Percentiles rank a stretch among this genome's conserved stretches.
Evolutionary conservation across 2,113 vertebrate species (phyloP).

Genomic region (Procavia capensis): DNA sequence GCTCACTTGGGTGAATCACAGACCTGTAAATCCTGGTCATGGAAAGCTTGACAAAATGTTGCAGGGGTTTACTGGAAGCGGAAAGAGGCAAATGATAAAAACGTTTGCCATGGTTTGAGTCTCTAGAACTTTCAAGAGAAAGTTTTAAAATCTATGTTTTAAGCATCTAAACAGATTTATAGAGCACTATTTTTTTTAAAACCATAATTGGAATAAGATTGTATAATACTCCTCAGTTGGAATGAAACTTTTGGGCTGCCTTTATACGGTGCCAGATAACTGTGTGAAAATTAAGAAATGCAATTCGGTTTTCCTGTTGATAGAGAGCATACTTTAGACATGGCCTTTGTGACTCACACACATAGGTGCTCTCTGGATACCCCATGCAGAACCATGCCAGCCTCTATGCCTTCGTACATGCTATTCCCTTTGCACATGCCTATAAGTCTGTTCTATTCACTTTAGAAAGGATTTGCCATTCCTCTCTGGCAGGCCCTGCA

Average conservation of each 20-base stretch:
- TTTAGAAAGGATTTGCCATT: neutral
- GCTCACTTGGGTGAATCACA: constrained; percentile 71
- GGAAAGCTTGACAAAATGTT: constrained; percentile 71
- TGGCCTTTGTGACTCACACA: too few species aligned
- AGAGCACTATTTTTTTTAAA: neutral
- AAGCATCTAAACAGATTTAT: constrained; percentile 52
- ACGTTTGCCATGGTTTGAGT: constrained; percentile 51
- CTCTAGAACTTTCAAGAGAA: constrained; percentile 55
- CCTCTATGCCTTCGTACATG: accelerated
- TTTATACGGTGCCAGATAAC: neutral
- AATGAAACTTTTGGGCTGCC: neutral
- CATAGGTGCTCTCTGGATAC: neutral
- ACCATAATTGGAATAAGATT: neutral
- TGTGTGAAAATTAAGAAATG: neutral
- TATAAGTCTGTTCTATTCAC: neutral
- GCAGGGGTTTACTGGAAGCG: constrained; percentile 76
- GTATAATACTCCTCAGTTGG: neutral
- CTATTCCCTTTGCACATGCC: neutral
- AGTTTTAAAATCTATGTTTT: constrained; percentile 55
- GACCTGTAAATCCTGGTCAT: constrained; percentile 70
- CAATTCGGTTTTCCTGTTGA: neutral
- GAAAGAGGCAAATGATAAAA: constrained; percentile 74
- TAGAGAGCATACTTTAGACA: neutral
- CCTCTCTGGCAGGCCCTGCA: neutral
- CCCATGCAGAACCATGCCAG: neutral